Percentiles rank a stretch among this genome's conserved stretches.
phyloP scores from a whole-genome alignment of 1,140 invertebrate genomes.

The Stratiolaelaps scimitus region DNA sequence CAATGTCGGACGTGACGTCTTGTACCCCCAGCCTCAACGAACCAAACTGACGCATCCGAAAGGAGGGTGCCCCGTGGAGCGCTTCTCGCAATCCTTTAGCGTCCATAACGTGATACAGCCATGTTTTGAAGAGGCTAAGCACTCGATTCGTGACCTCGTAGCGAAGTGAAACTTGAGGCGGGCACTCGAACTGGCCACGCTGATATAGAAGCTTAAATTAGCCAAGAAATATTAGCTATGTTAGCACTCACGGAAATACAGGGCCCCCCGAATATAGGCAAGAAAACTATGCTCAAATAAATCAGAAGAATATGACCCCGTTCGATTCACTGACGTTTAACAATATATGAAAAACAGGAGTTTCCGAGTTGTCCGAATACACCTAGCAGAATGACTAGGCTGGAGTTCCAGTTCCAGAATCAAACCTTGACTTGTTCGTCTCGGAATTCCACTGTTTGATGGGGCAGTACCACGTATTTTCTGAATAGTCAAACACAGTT shows the following conservation, averaged over 20 bases:
- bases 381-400: not conserved
- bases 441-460: not conserved
- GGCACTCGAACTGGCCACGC: slow-evolving; percentile 8
- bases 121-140: slow-evolving; percentile 10
- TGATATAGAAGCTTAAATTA: slow-evolving; percentile 20
- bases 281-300: not conserved
- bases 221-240: not conserved
- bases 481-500: not conserved
- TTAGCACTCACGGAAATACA: not conserved
- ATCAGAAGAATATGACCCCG: not conserved
- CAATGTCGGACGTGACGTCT: slow-evolving; percentile 7
- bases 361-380: not conserved
- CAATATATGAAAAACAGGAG: not conserved
- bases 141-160: slow-evolving; percentile 23
- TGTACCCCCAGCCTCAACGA: slow-evolving; percentile 20
- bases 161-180: not conserved
- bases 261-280: not conserved
- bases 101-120: slow-evolving; percentile 15
- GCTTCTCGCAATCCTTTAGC: slow-evolving; percentile 9
- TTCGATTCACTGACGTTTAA: too few species aligned
- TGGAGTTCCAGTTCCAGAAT: too few species aligned
- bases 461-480: not conserved
- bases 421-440: not conserved
- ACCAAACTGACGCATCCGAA: slow-evolving; percentile 23
- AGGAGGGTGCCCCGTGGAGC: not conserved